Evolutionary conservation across 2,113 vertebrate genomes (phyloP), one percentile per base, ranked within the genome.

Genomic region (Neodontobutis hainanensis): DNA sequence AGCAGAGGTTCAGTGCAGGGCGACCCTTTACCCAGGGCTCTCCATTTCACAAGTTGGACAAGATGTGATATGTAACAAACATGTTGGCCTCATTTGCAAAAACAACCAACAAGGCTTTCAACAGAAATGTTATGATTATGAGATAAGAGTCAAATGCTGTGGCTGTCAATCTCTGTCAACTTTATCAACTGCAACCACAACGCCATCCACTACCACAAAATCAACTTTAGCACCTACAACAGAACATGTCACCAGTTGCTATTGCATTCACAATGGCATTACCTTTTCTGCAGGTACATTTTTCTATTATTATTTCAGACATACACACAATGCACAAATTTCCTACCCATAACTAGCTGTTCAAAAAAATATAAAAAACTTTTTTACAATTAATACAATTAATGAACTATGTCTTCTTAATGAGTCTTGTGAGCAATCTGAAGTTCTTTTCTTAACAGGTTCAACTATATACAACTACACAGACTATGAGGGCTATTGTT

Each of bases 401-500:
- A 27, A 27, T 27, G 19, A 27, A 27, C 19, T 2, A 27, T 27
- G 3, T 27, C 19, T 27, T 3, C 19, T 27, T 27, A 2, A 27
- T 27, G 19, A 27, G 19, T 27, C 3, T 27, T 27, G 19, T 27
- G 19, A 27, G 1, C 19, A 27, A n/a, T n/a, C n/a, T n/a, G n/a
- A 27, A 27, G 19, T 27, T 27, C 1, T 14, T 4, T 56, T 15
- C 49, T 59, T 61, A 55, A 42, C 4, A 96, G 95, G 92, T 4
- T 83, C 88, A 0, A 0, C 83, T 0, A 88, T 97, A 35, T 96
- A 96, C 45, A 81, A 78, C 7, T 43, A 12, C 58, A 67, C 36
- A 0, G 95, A 96, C 76, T 56, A 62, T 0, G 88, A 81, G 0
- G 94, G 94, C 0, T 89, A 94, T 67, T 84, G 78, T 45, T 95